A percentile compares a stretch with the other conserved stretches of the same genome.
phyloP scores from a whole-genome alignment of 2,888 invertebrate genomes.

The Drosophila pseudotakahashii region DNA sequence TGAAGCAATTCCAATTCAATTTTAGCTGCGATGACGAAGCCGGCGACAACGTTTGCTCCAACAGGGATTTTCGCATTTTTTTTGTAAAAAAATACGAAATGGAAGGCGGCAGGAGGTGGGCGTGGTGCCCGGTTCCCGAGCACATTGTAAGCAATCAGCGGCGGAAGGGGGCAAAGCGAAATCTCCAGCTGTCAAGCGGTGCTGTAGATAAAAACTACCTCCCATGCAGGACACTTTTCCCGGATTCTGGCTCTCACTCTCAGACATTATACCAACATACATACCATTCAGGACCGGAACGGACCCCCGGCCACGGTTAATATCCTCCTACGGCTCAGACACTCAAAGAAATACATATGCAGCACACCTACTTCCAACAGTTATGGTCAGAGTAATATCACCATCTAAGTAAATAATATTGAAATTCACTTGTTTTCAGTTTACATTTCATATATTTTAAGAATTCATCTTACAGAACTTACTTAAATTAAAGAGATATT shows the following conservation, averaged over 20 bases:
- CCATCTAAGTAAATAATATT: too few relatives aligned
- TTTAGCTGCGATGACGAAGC: constrained; percentile 64
- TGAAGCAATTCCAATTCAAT: constrained; percentile 79
- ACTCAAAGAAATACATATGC: constrained; percentile 9
- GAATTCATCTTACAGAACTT: too few relatives aligned
- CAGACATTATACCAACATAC: neutral
- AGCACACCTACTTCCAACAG: constrained; percentile 1
- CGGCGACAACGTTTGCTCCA: constrained; percentile 53
- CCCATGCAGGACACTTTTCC: constrained; percentile 26
- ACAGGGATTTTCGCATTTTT: constrained; percentile 65
- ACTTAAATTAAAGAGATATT: neutral
- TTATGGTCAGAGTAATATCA: neutral
- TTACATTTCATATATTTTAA: neutral
- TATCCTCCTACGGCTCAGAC: constrained; percentile 47
- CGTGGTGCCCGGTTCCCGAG: constrained; percentile 11
- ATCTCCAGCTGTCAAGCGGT: constrained; percentile 65
- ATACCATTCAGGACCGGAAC: constrained; percentile 12
- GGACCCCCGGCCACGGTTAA: constrained; percentile 51
- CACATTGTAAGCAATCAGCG: constrained; percentile 67
- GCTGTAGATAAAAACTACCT: constrained; percentile 69
- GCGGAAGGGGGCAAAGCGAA: constrained; percentile 35
- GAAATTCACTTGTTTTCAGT: too few relatives aligned
- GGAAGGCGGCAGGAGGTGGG: constrained; percentile 5
- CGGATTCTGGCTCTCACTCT: neutral
- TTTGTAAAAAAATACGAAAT: constrained; percentile 30